Conservation (phyloP, 2,797 vertebrate genomes). For the Esox masquinongy region DNA sequence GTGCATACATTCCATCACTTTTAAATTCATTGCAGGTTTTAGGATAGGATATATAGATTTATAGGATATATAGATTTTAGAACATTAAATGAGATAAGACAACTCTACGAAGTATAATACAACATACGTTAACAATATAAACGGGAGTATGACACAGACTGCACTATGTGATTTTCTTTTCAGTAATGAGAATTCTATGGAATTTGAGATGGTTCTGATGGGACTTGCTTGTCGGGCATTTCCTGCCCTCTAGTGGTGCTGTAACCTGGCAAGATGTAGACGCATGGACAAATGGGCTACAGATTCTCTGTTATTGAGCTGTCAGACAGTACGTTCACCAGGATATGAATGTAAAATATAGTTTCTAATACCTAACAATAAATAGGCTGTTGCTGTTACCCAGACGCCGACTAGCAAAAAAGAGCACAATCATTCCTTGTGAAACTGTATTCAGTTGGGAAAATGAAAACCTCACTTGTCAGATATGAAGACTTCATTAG, state of each 20-base stretch:
- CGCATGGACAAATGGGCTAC: background rate
- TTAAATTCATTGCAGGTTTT: background rate
- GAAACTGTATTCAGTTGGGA: background rate
- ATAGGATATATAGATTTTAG: background rate
- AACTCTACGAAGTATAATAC: background rate
- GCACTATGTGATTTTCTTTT: background rate
- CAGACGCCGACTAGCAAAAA: background rate
- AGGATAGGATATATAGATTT: background rate
- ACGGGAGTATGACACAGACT: background rate
- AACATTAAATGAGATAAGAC: background rate
- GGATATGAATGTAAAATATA: background rate
- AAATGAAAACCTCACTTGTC: background rate
- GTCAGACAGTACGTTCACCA: background rate
- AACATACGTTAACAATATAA: background rate
- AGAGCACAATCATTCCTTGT: background rate
- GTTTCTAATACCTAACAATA: background rate
- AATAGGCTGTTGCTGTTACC: background rate
- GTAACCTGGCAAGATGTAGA: background rate
- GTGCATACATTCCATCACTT: background rate
- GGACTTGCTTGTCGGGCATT: constrained; percentile 58
- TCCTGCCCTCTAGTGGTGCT: constrained; percentile 79
- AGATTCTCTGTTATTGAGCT: constrained; percentile 19
- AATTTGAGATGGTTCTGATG: constrained; percentile 7
- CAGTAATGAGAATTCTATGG: background rate
- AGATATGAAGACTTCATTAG: background rate